Base-by-base conservation (phyloP, 2,113 vertebrate species). In the Picathartes gymnocephalus region DNA sequence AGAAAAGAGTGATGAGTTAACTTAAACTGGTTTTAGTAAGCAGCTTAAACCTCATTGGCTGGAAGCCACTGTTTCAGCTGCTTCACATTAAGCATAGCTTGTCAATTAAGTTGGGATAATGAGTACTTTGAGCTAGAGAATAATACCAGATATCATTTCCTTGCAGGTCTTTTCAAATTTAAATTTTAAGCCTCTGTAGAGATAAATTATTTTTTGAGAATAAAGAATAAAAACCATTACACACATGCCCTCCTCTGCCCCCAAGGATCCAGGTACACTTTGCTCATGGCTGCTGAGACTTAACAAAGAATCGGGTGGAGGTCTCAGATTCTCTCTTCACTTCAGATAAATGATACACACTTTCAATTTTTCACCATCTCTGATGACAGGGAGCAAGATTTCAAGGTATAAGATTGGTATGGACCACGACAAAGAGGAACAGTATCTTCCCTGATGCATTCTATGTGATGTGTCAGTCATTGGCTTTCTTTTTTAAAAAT, bases 261-360 rank as follows among this genome's bases (percentile, higher is more conserved):
- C 13, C 28, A 76, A 72, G 54, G 56, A 82, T 40, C 33, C 37
- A 95, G 71, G 44, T 78, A 51, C 68, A 78, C 76, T 86, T 82
- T 66, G 60, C 64, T 90, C 42, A 74, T 2, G 4, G 84, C 51
- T 78, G 60, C 47, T 88, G 60, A 88, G 64, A 86, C 6, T 65
- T 85, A 93, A 88, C 73, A 92, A 90, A 95, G 78, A 76, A 88
- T 50, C 72, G 88, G 65, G 42, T 57, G 56, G 58, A 86, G 35
- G 64, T 74, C 68, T 83, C 71, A 58, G 47, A 86, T 56, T 83
- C 69, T 62, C 40, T 86, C 33, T 83, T 86, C 76, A 44, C 25
- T 64, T 90, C 53, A 65, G 68, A 80, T 53, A 81, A 79, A 56
- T 19, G 15, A 73, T 33, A 58, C 1, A 19, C 5, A 18, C 16